phyloP scores from a whole-genome alignment of 2,113 vertebrate species.

The Pipa parva region DNA sequence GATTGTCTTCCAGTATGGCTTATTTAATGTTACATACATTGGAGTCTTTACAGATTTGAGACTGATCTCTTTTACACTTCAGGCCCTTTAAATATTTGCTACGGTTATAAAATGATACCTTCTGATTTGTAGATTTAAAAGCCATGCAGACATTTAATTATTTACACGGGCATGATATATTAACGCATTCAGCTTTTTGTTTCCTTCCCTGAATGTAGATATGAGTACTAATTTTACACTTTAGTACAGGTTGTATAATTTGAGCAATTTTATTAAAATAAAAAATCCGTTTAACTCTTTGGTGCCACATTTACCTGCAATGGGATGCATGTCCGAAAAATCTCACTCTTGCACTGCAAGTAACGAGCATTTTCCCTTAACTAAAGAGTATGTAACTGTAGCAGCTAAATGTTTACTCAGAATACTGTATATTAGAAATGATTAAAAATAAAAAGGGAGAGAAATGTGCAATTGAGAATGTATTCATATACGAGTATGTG shows the following conservation, averaged over 20 bases:
- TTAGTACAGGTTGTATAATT: constrained; percentile 20
- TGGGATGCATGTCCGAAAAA: constrained; percentile 36
- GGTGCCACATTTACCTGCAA: constrained; percentile 42
- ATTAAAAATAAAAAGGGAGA: not conserved
- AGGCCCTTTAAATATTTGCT: not conserved
- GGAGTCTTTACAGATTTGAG: not conserved
- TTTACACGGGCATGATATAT: not conserved
- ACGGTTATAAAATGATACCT: not conserved
- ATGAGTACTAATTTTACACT: not conserved
- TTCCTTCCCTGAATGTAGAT: constrained; percentile 2
- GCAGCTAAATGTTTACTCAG: not conserved
- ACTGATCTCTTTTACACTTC: not conserved
- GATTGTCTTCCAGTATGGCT: not conserved
- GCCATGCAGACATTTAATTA: no score
- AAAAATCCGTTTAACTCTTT: constrained; percentile 34
- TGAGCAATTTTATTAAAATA: constrained; percentile 6
- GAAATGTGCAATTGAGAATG: not conserved
- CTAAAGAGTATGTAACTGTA: not conserved
- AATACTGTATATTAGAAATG: not conserved
- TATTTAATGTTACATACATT: not conserved
- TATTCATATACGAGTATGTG: not conserved
- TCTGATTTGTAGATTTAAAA: not conserved
- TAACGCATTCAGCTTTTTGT: not conserved
- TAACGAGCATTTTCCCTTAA: not conserved
- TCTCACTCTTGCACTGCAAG: constrained; percentile 20